phyloP scores from a whole-genome alignment of 2,113 vertebrate species.

The Hippocampus guttulatus region DNA sequence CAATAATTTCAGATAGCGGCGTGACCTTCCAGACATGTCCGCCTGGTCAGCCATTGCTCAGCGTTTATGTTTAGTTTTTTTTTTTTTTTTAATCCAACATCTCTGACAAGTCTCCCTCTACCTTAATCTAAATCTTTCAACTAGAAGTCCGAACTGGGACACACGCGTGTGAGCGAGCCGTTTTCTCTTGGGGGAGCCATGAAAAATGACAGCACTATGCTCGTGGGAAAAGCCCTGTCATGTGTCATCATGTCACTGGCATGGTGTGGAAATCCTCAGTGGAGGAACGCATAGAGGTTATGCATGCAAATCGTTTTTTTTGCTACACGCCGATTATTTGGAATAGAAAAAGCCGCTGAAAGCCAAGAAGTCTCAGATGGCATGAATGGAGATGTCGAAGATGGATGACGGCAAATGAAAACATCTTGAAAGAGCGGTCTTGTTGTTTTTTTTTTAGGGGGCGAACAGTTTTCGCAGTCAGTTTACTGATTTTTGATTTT shows the following conservation, averaged over 20 bases:
- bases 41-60: no score
- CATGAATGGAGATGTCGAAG: no score
- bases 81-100: no score
- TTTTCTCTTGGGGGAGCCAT: constrained; percentile 6
- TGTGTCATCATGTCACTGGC: constrained; percentile 8
- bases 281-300: constrained; percentile 3
- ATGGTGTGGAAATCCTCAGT: constrained; percentile 5
- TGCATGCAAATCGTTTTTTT: background rate
- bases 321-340: no score
- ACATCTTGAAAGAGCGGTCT: no score
- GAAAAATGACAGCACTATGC: constrained; percentile 23
- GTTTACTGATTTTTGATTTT: background rate
- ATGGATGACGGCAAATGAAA: no score
- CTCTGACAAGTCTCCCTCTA: no score
- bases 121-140: background rate
- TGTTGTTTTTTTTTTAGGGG: constrained; percentile 28
- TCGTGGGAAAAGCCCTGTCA: constrained; percentile 14
- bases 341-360: background rate
- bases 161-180: background rate
- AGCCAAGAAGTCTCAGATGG: no score
- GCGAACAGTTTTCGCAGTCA: constrained; percentile 4
- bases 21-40: no score
- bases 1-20: no score
- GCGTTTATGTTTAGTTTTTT: no score
- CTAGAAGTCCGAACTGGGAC: constrained; percentile 5